Percentiles rank a stretch among this genome's conserved stretches.
phyloP scores from a whole-genome alignment of 2,113 vertebrate genomes.

The Tyrannus savana region DNA sequence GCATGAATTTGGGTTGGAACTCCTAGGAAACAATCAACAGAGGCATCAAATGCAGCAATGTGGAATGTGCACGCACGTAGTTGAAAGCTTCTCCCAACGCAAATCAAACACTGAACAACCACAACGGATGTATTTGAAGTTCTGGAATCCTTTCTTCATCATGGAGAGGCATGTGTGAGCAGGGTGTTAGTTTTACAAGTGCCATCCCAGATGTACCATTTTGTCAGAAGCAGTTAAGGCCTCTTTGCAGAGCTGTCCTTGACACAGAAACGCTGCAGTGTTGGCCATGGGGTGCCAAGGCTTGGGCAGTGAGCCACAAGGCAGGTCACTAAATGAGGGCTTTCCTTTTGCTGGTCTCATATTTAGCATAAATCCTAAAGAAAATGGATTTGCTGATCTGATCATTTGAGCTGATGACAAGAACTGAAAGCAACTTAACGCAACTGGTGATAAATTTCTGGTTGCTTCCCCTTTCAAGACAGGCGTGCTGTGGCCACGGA shows the following conservation, averaged over 20 bases:
- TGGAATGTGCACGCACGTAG: accelerated
- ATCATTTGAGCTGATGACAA: not conserved
- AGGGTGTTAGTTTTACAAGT: not conserved
- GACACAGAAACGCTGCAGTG: not conserved
- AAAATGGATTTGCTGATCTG: not conserved
- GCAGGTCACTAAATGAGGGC: accelerated
- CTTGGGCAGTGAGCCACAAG: not conserved
- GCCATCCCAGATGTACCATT: not conserved
- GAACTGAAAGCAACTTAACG: not conserved
- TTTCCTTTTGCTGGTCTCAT: not conserved
- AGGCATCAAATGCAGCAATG: not conserved
- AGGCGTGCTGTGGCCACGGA: accelerated
- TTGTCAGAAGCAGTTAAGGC: not conserved
- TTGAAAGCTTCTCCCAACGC: not conserved
- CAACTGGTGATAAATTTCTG: not conserved
- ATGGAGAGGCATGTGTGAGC: accelerated
- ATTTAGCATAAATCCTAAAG: not conserved
- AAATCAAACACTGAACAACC: not conserved
- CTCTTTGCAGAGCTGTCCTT: not conserved
- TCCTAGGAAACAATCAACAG: not conserved
- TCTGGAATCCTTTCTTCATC: not conserved
- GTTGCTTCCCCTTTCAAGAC: not conserved
- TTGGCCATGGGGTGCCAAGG: too few relatives aligned
- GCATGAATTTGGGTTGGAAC: not conserved
- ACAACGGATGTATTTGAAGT: not conserved